Base-by-base conservation (phyloP, 2,113 vertebrate species). In the Oncorhynchus masou region DNA sequence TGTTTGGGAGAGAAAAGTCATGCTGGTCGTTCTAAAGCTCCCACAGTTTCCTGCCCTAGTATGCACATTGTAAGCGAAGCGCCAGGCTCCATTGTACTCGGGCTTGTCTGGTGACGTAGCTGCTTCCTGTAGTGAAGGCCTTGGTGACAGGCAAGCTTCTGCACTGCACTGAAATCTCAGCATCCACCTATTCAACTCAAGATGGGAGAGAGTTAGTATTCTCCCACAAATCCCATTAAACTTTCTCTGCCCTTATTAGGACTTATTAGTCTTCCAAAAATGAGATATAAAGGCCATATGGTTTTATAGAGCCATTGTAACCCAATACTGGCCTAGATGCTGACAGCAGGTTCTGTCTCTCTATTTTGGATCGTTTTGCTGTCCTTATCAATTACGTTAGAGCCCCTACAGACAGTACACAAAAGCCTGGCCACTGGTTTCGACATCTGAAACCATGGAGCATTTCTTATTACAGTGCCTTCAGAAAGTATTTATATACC, bases 101-200 rank as follows among this genome's bases (percentile, higher is more conserved):
- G 69, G 82, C 70, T 74, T 65, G 73, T 48, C 45, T 78, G 31
- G 85, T 90, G 88, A 89, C 86, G 81, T 80, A 68, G 71, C 70
- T 54, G 77, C 87, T 91, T 93, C 89, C 91, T 91, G 85, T 88
- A 88, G 81, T 81, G 84, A 91, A 90, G 88, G 87, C 84, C 86
- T 78, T 78, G 79, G 85, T 87, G 88, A 88, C 86, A 87, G 85
- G 76, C 67, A 62, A 8, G 85, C 80, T 76, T 71, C 82, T 81
- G 78, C 81, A 77, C 84, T 76, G 85, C 80, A 80, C 71, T 24
- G 51, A 73, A 86, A 84, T 83, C 85, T 85, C 81, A 86, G 88
- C 90, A 87, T 92, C 89, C 86, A 83, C 72, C 79, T 88, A 89
- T 91, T 90, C 85, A 89, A 74, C 82, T 84, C 85, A 89, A 86